Conservation (phyloP, 2,113 vertebrate species). For the Daubentonia madagascariensis region DNA sequence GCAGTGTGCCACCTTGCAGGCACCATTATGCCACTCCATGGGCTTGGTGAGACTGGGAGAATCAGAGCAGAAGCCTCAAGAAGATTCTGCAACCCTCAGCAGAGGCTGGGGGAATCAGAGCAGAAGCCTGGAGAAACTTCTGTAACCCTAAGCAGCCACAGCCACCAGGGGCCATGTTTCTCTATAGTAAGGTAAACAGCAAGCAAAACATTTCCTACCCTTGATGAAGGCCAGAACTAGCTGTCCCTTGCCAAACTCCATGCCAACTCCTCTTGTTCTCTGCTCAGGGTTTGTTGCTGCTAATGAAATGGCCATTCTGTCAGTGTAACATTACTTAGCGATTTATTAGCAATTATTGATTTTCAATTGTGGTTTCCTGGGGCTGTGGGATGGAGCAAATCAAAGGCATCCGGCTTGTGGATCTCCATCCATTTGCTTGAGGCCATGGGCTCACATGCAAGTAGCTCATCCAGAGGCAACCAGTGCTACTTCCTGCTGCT, state of each 20-base stretch:
- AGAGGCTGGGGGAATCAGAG: slow-evolving; percentile 16
- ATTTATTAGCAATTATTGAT: slow-evolving; percentile 84
- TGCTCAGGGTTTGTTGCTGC: slow-evolving; percentile 66
- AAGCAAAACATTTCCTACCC: slow-evolving; percentile 58
- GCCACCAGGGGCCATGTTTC: slow-evolving; percentile 63
- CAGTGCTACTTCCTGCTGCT: not conserved
- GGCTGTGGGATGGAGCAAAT: slow-evolving; percentile 66
- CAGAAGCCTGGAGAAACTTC: slow-evolving; percentile 63
- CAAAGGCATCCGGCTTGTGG: slow-evolving; percentile 69
- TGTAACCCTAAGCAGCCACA: slow-evolving; percentile 56
- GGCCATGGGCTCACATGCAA: slow-evolving; percentile 58
- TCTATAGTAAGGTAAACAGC: slow-evolving; percentile 47
- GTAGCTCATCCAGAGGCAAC: slow-evolving; percentile 47
- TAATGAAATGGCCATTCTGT: slow-evolving; percentile 78
- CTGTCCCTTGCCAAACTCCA: not conserved
- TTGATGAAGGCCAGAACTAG: not conserved
- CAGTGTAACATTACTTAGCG: slow-evolving; percentile 74
- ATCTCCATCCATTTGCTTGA: slow-evolving; percentile 70
- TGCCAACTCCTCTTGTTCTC: slow-evolving; percentile 57
- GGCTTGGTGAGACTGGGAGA: slow-evolving; percentile 66
- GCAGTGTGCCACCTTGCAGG: slow-evolving; percentile 44
- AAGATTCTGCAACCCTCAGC: slow-evolving; percentile 57
- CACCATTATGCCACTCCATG: slow-evolving; percentile 54
- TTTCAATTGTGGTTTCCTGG: slow-evolving; percentile 81
- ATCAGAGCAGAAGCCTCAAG: slow-evolving; percentile 43